Evolutionary conservation across 2,888 invertebrate species (phyloP).

Genomic region (Hirtodrosophila trivittata): DNA sequence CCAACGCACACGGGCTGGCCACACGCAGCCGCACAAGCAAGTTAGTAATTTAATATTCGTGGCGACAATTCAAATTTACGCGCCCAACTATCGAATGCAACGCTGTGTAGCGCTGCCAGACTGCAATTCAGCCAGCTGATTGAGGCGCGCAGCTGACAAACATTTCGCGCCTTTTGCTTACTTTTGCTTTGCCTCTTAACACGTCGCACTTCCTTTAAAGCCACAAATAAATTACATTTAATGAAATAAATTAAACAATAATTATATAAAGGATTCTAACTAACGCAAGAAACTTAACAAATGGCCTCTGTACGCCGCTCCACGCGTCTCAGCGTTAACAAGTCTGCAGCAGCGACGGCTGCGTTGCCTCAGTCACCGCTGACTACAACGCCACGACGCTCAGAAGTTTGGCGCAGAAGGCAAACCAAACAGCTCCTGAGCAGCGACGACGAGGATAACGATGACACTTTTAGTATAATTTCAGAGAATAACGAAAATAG

Average conservation of each 20-base stretch:
- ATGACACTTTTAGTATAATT: conserved; percentile 58
- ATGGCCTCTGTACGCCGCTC: conserved; percentile 82
- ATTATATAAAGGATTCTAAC: conserved; percentile 10
- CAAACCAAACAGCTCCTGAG: conserved; percentile 44
- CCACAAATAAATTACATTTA: not conserved
- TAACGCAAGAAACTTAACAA: conserved; percentile 25
- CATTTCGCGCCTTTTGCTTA: conserved; percentile 61
- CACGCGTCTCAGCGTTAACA: conserved; percentile 76
- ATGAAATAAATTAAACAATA: conserved; percentile 7
- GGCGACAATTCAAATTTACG: conserved; percentile 47
- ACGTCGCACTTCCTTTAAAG: conserved; percentile 6
- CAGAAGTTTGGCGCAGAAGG: conserved; percentile 73
- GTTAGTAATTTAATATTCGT: conserved; percentile 74
- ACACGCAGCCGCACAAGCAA: conserved; percentile 51
- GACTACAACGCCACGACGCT: conserved; percentile 53
- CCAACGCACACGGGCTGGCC: conserved; percentile 40
- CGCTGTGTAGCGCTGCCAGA: conserved; percentile 57
- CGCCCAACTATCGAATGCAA: conserved; percentile 39
- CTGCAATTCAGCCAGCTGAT: conserved; percentile 52
- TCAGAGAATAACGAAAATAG: conserved; percentile 79
- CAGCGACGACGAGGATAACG: conserved; percentile 66
- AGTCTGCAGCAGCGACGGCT: conserved; percentile 46
- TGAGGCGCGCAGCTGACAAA: conserved; percentile 39
- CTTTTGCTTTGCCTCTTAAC: conserved; percentile 29
- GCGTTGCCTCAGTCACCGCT: conserved; percentile 50